Evolutionary conservation across 2,113 vertebrate species (phyloP).

Genomic region (Festucalex cinctus): DNA sequence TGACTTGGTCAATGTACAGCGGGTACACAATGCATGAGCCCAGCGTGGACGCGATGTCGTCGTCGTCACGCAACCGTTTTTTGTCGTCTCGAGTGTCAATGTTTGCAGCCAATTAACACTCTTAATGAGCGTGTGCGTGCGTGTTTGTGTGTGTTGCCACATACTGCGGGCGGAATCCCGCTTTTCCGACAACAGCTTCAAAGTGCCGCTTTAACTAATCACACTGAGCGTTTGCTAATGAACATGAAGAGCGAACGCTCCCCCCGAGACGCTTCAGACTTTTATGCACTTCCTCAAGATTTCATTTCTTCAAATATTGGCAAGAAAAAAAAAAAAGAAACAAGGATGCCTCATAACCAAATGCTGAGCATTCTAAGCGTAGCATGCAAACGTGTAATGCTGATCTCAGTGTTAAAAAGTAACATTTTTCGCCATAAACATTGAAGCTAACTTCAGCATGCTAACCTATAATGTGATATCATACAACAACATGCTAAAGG

Average conservation of each 20-base stretch:
- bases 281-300: neutral
- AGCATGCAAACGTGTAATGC: too few species aligned
- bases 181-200: slow-evolving; percentile 5
- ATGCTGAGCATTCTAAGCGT: too few species aligned
- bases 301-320: neutral
- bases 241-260: slow-evolving; percentile 9
- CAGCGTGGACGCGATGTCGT: too few species aligned
- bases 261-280: neutral
- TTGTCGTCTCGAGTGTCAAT: neutral
- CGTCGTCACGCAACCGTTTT: neutral
- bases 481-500: too few species aligned
- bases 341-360: too few species aligned
- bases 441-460: too few species aligned
- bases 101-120: neutral
- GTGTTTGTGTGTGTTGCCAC: neutral
- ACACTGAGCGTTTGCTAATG: slow-evolving; percentile 19
- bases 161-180: neutral
- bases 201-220: slow-evolving; percentile 25
- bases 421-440: too few species aligned
- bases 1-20: neutral
- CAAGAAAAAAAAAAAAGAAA: neutral
- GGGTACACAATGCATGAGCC: too few species aligned
- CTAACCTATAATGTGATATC: too few species aligned
- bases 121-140: neutral
- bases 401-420: too few species aligned